Percentiles rank a stretch among this genome's conserved stretches.
phyloP scores from a whole-genome alignment of 2,888 invertebrate species.

The Glaucopsyche alexis region DNA sequence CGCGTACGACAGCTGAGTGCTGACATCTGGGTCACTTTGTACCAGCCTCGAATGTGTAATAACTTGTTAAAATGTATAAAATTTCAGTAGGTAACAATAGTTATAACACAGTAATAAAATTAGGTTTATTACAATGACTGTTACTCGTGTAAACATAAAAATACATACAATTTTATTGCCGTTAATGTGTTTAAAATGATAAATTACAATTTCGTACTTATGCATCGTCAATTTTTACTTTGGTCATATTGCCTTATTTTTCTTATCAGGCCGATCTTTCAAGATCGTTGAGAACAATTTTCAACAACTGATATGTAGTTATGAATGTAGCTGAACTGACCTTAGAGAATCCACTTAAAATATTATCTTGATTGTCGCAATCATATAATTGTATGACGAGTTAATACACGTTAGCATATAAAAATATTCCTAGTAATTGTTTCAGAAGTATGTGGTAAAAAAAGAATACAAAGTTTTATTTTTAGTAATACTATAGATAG shows the following conservation, averaged over 20 bases:
- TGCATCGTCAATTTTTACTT: not conserved
- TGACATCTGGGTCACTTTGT: too few relatives aligned
- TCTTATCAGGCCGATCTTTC: not conserved
- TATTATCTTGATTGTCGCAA: constrained; percentile 2
- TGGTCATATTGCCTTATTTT: not conserved
- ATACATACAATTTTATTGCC: not conserved
- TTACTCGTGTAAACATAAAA: not conserved
- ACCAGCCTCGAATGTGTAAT: too few relatives aligned
- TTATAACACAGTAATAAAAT: not conserved
- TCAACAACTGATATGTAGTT: not conserved
- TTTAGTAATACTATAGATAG: too few relatives aligned
- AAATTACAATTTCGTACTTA: not conserved
- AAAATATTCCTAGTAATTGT: not conserved
- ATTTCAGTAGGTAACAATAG: not conserved
- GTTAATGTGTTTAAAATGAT: not conserved
- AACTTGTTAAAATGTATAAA: too few relatives aligned
- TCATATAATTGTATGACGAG: not conserved
- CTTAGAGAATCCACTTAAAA: not conserved
- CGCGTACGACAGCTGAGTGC: too few relatives aligned
- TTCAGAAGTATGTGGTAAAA: not conserved
- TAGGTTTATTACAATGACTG: not conserved
- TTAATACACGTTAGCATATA: not conserved
- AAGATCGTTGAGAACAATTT: constrained; percentile 3
- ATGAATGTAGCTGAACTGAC: not conserved
- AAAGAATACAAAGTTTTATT: not conserved